These are phyloP conservation scores for Hypothenemus hampei DNA, from an alignment of 1,140 invertebrate genomes.

Conservation along the genomic window DNA sequence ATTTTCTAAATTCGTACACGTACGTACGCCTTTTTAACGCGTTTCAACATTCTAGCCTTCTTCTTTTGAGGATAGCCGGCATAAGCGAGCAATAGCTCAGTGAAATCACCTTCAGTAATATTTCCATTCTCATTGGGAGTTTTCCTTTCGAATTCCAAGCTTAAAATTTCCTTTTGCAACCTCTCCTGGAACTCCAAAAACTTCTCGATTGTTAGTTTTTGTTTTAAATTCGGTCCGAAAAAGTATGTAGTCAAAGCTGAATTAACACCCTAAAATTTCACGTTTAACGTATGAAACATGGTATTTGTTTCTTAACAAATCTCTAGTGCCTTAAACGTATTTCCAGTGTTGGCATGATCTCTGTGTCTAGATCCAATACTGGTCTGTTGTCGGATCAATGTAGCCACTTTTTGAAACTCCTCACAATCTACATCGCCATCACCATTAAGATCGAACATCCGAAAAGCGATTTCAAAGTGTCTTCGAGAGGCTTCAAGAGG, in stretches of 20 bases:
- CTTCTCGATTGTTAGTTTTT: slow-evolving; percentile 91
- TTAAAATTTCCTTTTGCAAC: slow-evolving; percentile 91
- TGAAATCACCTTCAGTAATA: slow-evolving; percentile 92
- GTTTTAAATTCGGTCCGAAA: slow-evolving; percentile 78
- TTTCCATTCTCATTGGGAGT: slow-evolving; percentile 77
- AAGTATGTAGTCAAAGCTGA: slow-evolving; percentile 90
- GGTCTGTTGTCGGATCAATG: slow-evolving; percentile 89
- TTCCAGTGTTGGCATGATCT: slow-evolving; percentile 91
- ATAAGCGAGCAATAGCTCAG: slow-evolving; percentile 91
- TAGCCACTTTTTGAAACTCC: slow-evolving; percentile 96
- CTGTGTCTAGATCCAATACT: slow-evolving; percentile 92
- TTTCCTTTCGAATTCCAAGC: slow-evolving; percentile 86
- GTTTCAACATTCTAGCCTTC: slow-evolving; percentile 87
- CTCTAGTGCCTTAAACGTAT: slow-evolving; percentile 86
- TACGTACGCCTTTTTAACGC: slow-evolving; percentile 83
- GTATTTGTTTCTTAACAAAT: too few relatives aligned
- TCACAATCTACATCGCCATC: slow-evolving; percentile 97
- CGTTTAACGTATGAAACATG: not conserved
- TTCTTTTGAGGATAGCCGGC: slow-evolving; percentile 93
- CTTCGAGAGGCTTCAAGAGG: slow-evolving; percentile 78
- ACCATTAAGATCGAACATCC: slow-evolving; percentile 99
- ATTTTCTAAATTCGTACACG: too few relatives aligned
- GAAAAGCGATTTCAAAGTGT: slow-evolving; percentile 98
- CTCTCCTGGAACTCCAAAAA: slow-evolving; percentile 94
- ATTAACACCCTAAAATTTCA: slow-evolving; percentile 74